Base-by-base conservation (phyloP, 2,797 vertebrate genomes). In the Sebastes nivosus region DNA sequence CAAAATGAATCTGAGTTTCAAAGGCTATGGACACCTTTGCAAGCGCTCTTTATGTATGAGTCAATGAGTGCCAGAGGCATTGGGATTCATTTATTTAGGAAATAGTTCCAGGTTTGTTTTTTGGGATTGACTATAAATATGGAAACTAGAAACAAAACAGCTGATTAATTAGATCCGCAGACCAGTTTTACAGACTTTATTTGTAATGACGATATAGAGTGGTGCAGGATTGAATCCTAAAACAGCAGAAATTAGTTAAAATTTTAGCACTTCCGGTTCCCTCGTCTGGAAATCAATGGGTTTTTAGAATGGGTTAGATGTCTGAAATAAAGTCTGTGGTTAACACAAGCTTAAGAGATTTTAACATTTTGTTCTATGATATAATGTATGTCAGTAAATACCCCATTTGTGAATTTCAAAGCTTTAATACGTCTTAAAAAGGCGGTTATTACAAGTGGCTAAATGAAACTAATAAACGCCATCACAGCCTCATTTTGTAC, bases 21-120 rank as follows among this genome's bases (percentile, higher is more conserved):
- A 20, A 54, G 55, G 72, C 22, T 27, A 20, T 29, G 42, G 13
- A 61, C 57, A 80, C 20, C n/a, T 60, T 72, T 74, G 52, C 29
- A 59, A 14, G 27, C 58, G 16, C 50, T 77, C 67, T 69, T 59
- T 22, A 54, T 60, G 55, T 70, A 12, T 59, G n/a, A 59, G 52
- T 42, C 25, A 52, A 11, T 55, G 27, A 65, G 27, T 58, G 67
- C 32, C n/a, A 65, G 42, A 66, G 18, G 42, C 20, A 70, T 10
- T 46, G 29, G 59, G 36, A 82, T 77, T 74, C 1, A 81, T 68
- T 66, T 42, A 74, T 79, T 72, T 10, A 63, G 12, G 8, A 77
- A 34, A 81, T 16, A 54, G 10, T 75, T 73, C 24, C 13, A 66
- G 11, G 34, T 82, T 66, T 50, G 36, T 32, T 64, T 54, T 25